Evolutionary conservation across 1,140 invertebrate genomes (phyloP), one percentile per base, ranked within the genome.

Genomic region (Rhysida immarginata): DNA sequence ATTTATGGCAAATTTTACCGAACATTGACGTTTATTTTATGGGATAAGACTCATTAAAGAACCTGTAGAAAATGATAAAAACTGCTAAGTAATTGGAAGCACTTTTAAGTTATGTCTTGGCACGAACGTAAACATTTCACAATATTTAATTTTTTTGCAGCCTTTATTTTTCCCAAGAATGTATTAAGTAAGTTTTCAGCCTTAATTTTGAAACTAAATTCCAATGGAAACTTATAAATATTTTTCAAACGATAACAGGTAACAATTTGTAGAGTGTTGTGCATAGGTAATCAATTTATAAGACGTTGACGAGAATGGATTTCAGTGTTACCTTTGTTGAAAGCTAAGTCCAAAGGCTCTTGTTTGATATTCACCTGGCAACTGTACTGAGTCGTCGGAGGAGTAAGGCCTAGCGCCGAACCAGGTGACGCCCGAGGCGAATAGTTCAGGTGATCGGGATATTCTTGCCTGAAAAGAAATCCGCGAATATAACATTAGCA

Each of bases 311-410:
- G 29, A 35, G 29, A 16, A n/a, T n/a, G n/a, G n/a, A n/a, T n/a
- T n/a, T n/a, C n/a, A n/a, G n/a, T n/a, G n/a, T 41, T 46, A 51
- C 49, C 26, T 51, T 51, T 51, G 20, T 51, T 51, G 49, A 51
- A 51, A 14, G 49, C 49, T 27, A 51, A 21, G 26, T 51, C 49
- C 24, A 51, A 20, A 3, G 49, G 49, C 20, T 51, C 49, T 51
- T 51, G 49, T 26, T 51, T 51, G 8, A 51, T 51, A 21, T 25
- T 51, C 8, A 51, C 49, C 20, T 27, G 49, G 21, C 49, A 51
- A 20, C 26, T 51, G 49, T 51, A 51, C 2, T 27, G 49, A 8
- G 44, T 18, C 13, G 49, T 25, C 5, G 23, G 23, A 14, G 23
- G 24, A 26, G 16, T 8, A 21, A 51, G 21, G 13, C 16, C 49